Base-by-base conservation (phyloP, 2,888 invertebrate genomes). In the Mythimna vitellina region DNA sequence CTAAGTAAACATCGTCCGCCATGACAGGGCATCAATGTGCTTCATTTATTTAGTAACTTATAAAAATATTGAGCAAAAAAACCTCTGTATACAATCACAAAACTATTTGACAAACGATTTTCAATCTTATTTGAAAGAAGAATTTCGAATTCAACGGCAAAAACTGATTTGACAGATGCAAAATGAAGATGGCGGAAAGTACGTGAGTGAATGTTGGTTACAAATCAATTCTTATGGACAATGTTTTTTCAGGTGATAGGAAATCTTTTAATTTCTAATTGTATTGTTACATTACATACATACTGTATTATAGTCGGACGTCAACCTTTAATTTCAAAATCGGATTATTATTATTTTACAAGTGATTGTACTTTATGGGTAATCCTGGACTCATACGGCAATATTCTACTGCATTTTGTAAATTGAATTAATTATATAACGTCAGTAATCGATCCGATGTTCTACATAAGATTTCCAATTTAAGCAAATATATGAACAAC, bases 31-130 rank as follows among this genome's bases (percentile, higher is more conserved):
- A 92, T 96, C 95, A 96, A 95, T 95, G 89, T 89, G 81, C 90
- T 89, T 95, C 94, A 95, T 95, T 95, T 95, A 95, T 94, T 94
- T 94, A 93, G 92, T 92, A 91, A 92, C 93, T 92, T 95, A 94
- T 89, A 89, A 94, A 94, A 95, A 95, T 94, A 95, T 90, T 87
- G 66, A 77, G 76, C 80, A 73, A 77, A 84, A 85, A 85, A 73
- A 65, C 14, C 20, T 42, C 29, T 85, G 65, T 73, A 75, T 84
- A 85, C 88, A 88, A 90, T 89, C 87, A 89, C 76, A 71, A 73
- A 70, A 74, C 49, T 67, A 53, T 81, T 63, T 58, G 56, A 38
- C 62, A 68, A 25, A 66, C 82, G 58, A 89, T 74, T 84, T 85
- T 88, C 62, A 83, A 87, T 90, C 86, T 84, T 93, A 91, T 86